Conservation (phyloP, 2,113 vertebrate genomes). For the mouse (Mus musculus) region DNA sequence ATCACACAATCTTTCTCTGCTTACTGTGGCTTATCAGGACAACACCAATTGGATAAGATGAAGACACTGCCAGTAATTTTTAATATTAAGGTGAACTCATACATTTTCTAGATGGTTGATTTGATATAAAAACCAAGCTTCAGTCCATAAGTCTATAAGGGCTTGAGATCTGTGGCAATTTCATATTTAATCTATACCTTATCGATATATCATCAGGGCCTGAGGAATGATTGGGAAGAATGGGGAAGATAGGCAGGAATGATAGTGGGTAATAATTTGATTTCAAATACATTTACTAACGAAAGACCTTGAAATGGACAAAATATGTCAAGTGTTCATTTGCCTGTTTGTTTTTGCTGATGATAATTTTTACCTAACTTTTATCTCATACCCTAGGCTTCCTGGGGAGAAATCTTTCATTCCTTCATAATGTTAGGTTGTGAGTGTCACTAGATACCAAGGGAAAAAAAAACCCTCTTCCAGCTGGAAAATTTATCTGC, state of each 20-base stretch:
- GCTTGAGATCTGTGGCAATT: constrained; percentile 66
- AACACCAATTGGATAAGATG: constrained; percentile 53
- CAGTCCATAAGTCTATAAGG: constrained; percentile 68
- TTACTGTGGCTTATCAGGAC: constrained; percentile 72
- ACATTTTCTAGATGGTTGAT: constrained; percentile 76
- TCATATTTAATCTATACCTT: constrained; percentile 74
- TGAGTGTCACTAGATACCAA: not conserved
- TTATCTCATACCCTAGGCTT: not conserved
- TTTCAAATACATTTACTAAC: constrained; percentile 56
- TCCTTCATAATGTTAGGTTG: not conserved
- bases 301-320: not conserved
- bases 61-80: constrained; percentile 72
- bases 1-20: constrained; percentile 72
- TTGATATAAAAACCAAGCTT: constrained; percentile 63
- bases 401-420: not conserved
- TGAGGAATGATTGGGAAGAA: constrained; percentile 63
- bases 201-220: constrained; percentile 55
- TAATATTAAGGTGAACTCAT: constrained; percentile 73
- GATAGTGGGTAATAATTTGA: constrained; percentile 53
- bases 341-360: not conserved
- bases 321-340: not conserved
- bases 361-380: constrained; percentile 46
- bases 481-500: not conserved
- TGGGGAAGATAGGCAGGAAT: constrained; percentile 25
- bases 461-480: not conserved